Evolutionary conservation across 2,113 vertebrate genomes (phyloP), one percentile per base, ranked within the genome.

Genomic region (Salvator merianae): DNA sequence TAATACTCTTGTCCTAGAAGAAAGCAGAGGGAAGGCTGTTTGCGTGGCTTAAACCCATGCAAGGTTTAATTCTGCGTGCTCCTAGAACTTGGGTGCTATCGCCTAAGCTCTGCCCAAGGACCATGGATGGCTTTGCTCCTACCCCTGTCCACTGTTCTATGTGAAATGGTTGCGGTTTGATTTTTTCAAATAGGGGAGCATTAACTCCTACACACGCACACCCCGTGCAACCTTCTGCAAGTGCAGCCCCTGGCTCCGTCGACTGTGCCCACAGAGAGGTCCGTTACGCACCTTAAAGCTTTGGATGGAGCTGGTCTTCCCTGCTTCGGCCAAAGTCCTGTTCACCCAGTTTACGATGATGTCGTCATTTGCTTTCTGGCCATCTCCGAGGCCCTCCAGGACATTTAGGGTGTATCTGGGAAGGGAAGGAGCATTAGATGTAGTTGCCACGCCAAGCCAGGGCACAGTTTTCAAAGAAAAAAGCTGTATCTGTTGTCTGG

Each of bases 341-440:
- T 99, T 99, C 80, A 99, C 98, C 98, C 98, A 99, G 13, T 92
- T 96, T 81, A 99, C 92, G 59, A 99, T 99, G 89, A 98, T 96
- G 68, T 99, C 97, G 74, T 99, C 99, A 0, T 98, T 98, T 3
- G 95, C 98, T 88, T 97, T 98, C 90, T 97, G 95, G 74, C 98
- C 98, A 0, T 99, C 94, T 74, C 98, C 98, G 6, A 99, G 96
- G 87, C 98, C 94, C 90, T 97, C 97, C 0, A 99, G 95, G 30
- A 99, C 94, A 84, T 99, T 98, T 74, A 99, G 89, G 0, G 98
- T 99, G 79, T 99, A 98, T 93, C 98, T 99, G 89, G 74, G 50
- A 84, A 85, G 2, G 7, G 30, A 66, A 89, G 30, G 70, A 87
- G 62, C 50, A n/a, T 87, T 81, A 1, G 68, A 4, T 47, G 40